Percentiles rank a stretch among this genome's conserved stretches.
phyloP scores from a whole-genome alignment of 2,888 invertebrate genomes.

The Oxyscelio sp. region DNA sequence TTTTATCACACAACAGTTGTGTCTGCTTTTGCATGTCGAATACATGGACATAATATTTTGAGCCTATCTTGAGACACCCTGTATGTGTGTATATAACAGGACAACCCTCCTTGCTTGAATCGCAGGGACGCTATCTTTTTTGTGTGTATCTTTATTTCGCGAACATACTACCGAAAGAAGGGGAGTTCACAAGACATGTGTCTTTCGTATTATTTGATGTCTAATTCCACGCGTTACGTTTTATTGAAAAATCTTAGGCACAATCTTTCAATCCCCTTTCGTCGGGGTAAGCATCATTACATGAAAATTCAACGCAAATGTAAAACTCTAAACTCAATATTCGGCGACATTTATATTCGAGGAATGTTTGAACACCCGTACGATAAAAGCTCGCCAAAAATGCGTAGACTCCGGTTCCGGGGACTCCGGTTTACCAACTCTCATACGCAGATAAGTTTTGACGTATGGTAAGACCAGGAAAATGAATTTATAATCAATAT shows the following conservation, averaged over 20 bases:
- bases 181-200: slow-evolving; percentile 45
- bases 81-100: neutral
- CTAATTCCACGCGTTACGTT: slow-evolving; percentile 55
- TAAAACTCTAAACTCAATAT: slow-evolving; percentile 43
- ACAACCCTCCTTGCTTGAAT: slow-evolving; percentile 26
- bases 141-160: slow-evolving; percentile 47
- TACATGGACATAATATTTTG: too few species aligned
- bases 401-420: slow-evolving; percentile 14
- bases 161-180: slow-evolving; percentile 21
- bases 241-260: slow-evolving; percentile 59
- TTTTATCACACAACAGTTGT: too few species aligned
- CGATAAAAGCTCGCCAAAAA: slow-evolving; percentile 29
- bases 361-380: slow-evolving; percentile 17
- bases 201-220: slow-evolving; percentile 68
- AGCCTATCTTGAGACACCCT: too few species aligned
- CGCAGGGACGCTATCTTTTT: slow-evolving; percentile 38
- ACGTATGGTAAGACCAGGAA: slow-evolving; percentile 11
- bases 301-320: slow-evolving; percentile 26
- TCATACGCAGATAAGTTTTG: slow-evolving; percentile 33
- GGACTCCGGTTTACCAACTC: neutral
- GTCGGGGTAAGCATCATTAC: slow-evolving; percentile 39
- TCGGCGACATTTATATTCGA: slow-evolving; percentile 40
- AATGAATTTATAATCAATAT: too few species aligned
- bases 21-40: too few species aligned
- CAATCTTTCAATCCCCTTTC: slow-evolving; percentile 48